Evolutionary conservation across 2,113 vertebrate genomes (phyloP).

Genomic region (Arothron firmamentum): DNA sequence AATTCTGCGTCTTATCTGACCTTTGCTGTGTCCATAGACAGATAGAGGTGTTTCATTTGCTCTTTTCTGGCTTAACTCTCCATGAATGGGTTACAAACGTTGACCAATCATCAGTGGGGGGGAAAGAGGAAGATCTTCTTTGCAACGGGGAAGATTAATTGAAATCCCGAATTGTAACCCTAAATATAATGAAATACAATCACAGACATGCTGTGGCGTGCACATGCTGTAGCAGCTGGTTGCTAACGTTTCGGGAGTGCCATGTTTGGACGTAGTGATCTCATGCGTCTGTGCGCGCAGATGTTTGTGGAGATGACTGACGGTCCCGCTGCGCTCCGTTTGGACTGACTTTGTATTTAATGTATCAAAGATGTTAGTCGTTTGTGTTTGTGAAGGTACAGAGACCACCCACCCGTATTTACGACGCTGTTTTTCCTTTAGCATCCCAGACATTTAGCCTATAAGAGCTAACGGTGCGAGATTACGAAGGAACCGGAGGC

Average conservation of each 20-base stretch:
- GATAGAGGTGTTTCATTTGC: no score
- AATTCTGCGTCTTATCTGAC: no score
- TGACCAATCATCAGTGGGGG: no score
- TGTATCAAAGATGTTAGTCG: slow-evolving; percentile 37
- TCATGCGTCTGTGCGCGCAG: slow-evolving; percentile 44
- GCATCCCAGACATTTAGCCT: slow-evolving; percentile 16
- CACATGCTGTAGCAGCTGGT: slow-evolving; percentile 24
- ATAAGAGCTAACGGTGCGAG: slow-evolving; percentile 7
- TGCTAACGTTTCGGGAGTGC: not conserved
- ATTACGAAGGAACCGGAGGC: not conserved
- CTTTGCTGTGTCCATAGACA: no score
- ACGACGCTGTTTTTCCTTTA: slow-evolving; percentile 1
- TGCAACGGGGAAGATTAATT: slow-evolving; percentile 17
- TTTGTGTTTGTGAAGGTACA: slow-evolving; percentile 44
- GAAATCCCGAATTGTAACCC: not conserved
- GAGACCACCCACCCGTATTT: slow-evolving; percentile 23
- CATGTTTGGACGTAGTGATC: slow-evolving; percentile 29
- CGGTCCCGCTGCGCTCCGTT: slow-evolving; percentile 41
- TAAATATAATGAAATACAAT: slow-evolving; percentile 24
- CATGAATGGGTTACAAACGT: not conserved
- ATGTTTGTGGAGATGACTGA: slow-evolving; percentile 37
- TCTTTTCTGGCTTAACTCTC: not conserved
- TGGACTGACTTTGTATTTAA: slow-evolving; percentile 39
- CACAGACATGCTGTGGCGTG: slow-evolving; percentile 13
- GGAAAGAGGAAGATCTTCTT: not conserved